Evolutionary conservation across 2,888 invertebrate genomes (phyloP), one percentile per base, ranked within the genome.

Genomic region (Antitype chi): DNA sequence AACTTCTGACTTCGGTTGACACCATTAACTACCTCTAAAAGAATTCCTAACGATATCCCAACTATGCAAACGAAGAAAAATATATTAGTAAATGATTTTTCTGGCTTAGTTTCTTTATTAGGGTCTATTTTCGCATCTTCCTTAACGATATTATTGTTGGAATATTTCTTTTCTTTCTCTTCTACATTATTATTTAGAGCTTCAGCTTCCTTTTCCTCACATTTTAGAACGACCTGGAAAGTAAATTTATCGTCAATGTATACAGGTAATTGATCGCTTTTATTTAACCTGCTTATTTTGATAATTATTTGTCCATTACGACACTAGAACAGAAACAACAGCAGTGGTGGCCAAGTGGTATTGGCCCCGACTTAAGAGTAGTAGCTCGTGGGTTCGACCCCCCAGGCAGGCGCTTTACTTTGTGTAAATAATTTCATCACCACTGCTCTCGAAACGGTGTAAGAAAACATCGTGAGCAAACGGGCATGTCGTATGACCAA

Each of bases 1-100:
- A 53, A 68, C 2, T 84, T 87, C 55, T 88, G 86, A 73, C 89
- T 90, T 84, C 90, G 91, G 76, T 92, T 92, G 59, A 92, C 91
- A 63, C 89, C 89, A 76, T 94, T 93, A 64, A 94, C 85, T 78
- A 94, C 91, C 87, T 95, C 93, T 85, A 95, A 85, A 43, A 93
- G 49, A 78, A 96, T 92, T 2, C 93, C 96, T 43, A 95, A 78
- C 17, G 93, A 90, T 23, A 96, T 92, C 4, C 94, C 95, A 57
- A 93, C 85, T 79, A 96, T 90, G 89, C 95, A 95, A 76, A 95
- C 86, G 70, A 95, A 70, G 49, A 96, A 89, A 85, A 94, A 94
- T 84, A 94, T 87, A 78, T 93, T 93, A 9, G 80, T 73, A 57
- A 78, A 79, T 71, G 87, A 89, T 70, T 85, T 79, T 70, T 91